Evolutionary conservation across 2,113 vertebrate genomes (phyloP), one percentile per base, ranked within the genome.

Genomic region (Empidonax traillii): DNA sequence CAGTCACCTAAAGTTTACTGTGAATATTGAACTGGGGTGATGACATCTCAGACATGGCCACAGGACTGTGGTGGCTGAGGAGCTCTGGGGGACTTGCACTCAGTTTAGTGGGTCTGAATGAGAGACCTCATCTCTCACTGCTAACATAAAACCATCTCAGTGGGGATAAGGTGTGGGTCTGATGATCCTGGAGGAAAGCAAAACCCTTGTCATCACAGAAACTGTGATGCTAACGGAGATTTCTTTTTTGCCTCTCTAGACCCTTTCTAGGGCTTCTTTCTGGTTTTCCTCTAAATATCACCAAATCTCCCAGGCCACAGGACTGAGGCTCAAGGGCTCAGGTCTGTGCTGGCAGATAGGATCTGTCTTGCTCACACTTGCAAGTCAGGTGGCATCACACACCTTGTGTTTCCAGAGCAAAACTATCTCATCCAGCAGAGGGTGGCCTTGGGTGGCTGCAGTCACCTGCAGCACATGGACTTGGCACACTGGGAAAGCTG

Each of bases 71-170:
- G 20, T 75, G 43, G 39, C 41, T 59, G 73, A 83, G 35, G 43
- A 85, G 8, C 15, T 69, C 39, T 55, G n/a, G 6, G 28, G 22
- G 2, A 16, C 55, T 75, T 58, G n/a, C 69, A 51, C 43, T 94
- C 59, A 35, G 39, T 55, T 74, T 61, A 47, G 31, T 0, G 2
- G 15, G 10, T 81, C 44, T 81, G 46, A 69, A 46, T 19, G 25
- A 62, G 19, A 0, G 0, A 73, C 11, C 24, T 72, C 18, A 51
- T 63, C 51, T 76, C 24, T 68, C 1, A 2, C 22, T 77, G 37
- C 25, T 11, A 77, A 66, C 19, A 56, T 67, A 77, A 88, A 77
- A 53, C 15, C 1, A 1, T 37, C 43, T 90, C 24, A 35, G 58
- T 41, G 55, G 15, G 35, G 15, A 65, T 83, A 72, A 79, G 30